Evolutionary conservation across 2,113 vertebrate genomes (phyloP).

Genomic region (Microcebus lehilahytsara): DNA sequence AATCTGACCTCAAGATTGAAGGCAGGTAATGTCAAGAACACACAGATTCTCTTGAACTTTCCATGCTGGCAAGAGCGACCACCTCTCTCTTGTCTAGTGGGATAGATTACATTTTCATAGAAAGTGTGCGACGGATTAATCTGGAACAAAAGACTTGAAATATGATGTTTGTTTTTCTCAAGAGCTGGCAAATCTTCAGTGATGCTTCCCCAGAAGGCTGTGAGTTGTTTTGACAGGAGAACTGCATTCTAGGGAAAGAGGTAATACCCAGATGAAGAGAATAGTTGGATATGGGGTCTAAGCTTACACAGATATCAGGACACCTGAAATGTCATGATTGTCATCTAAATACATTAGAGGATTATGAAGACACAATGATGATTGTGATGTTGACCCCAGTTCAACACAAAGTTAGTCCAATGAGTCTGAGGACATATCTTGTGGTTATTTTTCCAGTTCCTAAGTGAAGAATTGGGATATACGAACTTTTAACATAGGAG

Average conservation of each 20-base stretch:
- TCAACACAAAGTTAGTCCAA: not conserved
- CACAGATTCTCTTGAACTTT: not conserved
- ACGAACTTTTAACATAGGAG: not conserved
- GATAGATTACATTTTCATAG: not conserved
- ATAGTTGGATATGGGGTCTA: too few relatives aligned
- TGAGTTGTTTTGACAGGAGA: not conserved
- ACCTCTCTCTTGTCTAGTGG: fast-evolving
- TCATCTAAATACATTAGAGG: not conserved
- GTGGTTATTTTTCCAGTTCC: not conserved
- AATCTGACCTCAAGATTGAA: not conserved
- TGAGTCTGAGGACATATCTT: fast-evolving
- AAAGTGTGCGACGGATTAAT: not conserved
- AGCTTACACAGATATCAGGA: not conserved
- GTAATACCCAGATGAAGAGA: too few relatives aligned
- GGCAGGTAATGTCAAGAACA: not conserved
- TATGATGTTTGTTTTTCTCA: not conserved
- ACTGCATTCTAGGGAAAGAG: not conserved
- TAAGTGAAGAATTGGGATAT: not conserved
- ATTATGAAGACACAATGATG: not conserved
- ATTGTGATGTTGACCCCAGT: not conserved
- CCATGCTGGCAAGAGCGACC: not conserved
- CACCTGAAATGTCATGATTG: not conserved
- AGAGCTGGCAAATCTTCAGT: not conserved
- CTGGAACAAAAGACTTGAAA: not conserved
- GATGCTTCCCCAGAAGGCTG: fast-evolving